Evolutionary conservation across 2,113 vertebrate genomes (phyloP).

Genomic region (Campylorhamphus procurvoides): DNA sequence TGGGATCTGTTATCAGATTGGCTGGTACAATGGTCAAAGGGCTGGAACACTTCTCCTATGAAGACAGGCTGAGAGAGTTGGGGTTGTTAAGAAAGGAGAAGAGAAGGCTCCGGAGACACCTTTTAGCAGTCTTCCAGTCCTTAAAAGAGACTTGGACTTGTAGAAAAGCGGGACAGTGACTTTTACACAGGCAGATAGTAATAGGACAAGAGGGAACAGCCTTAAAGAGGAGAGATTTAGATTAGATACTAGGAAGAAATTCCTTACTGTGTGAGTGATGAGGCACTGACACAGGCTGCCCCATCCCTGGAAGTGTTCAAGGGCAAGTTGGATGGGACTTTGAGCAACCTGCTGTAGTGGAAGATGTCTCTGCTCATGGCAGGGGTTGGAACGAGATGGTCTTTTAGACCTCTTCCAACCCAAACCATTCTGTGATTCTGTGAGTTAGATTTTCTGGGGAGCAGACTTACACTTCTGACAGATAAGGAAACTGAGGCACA

Average conservation of each 20-base stretch:
- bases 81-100: neutral
- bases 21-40: neutral
- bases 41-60: neutral
- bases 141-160: neutral
- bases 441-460: neutral
- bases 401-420: neutral
- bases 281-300: neutral
- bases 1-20: neutral
- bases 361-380: neutral
- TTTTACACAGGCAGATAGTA: neutral
- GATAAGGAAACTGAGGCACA: neutral
- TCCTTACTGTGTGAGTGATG: neutral
- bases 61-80: neutral
- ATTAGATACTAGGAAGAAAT: neutral
- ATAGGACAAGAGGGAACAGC: neutral
- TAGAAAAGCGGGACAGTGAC: accelerated
- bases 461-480: neutral
- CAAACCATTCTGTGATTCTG: neutral
- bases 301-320: neutral
- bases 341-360: neutral
- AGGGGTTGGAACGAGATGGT: neutral
- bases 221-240: neutral
- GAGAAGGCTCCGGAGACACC: neutral
- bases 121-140: neutral
- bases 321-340: neutral